Percentiles rank a stretch among this genome's conserved stretches.
Conservation (phyloP, 2,113 vertebrate genomes). For the Zapornia atra region DNA sequence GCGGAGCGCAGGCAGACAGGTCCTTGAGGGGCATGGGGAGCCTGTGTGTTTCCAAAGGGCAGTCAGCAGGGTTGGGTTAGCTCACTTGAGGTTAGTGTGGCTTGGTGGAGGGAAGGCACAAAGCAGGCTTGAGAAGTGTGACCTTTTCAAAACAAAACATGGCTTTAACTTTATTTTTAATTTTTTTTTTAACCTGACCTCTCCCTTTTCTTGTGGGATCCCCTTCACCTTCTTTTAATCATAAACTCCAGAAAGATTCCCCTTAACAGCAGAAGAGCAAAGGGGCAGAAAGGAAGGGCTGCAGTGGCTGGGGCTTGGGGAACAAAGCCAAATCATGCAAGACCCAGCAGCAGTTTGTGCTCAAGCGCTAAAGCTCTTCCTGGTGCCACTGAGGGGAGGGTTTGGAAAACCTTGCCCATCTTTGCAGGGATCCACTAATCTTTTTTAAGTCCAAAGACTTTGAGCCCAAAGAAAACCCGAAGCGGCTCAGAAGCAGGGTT, state of each 20-base stretch:
- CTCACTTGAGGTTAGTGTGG: fast-evolving
- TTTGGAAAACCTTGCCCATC: neutral
- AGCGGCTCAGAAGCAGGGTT: neutral
- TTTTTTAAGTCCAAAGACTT: neutral
- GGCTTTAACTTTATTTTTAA: neutral
- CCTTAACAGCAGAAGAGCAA: neutral
- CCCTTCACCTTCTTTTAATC: neutral
- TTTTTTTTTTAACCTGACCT: neutral
- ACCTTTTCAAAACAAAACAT: neutral
- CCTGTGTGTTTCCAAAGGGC: neutral
- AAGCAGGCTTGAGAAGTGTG: neutral
- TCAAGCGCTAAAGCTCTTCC: neutral
- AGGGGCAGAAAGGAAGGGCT: neutral
- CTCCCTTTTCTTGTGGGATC: neutral
- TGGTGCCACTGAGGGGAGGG: neutral
- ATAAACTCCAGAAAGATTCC: neutral
- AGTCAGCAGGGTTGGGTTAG: neutral
- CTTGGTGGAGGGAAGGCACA: neutral
- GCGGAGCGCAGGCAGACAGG: neutral
- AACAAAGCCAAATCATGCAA: neutral
- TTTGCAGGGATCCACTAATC: neutral
- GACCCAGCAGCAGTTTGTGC: neutral
- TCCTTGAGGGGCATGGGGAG: neutral
- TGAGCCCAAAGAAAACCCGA: neutral
- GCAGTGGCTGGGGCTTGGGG: neutral